Evolutionary conservation across 2,888 invertebrate species (phyloP).

Genomic region (Acronicta alni): DNA sequence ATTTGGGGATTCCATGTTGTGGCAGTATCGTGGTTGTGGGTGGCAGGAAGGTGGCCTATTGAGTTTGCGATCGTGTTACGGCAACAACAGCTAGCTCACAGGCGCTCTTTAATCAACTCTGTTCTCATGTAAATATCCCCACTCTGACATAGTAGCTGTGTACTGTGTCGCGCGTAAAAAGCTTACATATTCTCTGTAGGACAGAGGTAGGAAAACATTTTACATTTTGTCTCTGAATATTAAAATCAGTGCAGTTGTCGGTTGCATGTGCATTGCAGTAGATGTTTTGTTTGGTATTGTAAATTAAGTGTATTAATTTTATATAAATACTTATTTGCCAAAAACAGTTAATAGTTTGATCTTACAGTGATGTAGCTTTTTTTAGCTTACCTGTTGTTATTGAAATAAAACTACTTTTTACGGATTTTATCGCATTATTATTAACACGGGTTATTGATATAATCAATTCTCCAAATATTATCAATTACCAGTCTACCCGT

Average conservation of each 20-base stretch:
- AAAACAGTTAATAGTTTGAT: too few species aligned
- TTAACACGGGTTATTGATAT: too few species aligned
- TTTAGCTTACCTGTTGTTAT: too few species aligned
- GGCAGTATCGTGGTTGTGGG: constrained; percentile 33
- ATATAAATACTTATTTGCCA: too few species aligned
- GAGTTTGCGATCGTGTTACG: constrained; percentile 44
- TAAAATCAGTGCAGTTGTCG: constrained; percentile 2
- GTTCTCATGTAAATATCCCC: constrained; percentile 61
- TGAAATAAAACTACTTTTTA: too few species aligned
- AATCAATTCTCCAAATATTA: too few species aligned
- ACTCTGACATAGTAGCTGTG: constrained; percentile 2
- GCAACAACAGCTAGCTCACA: constrained; percentile 47
- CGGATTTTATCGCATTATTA: too few species aligned
- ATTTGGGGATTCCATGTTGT: constrained; percentile 30
- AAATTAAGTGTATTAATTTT: too few species aligned
- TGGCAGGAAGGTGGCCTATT: constrained; percentile 38
- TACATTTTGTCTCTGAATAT: constrained; percentile 15
- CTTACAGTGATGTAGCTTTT: too few species aligned
- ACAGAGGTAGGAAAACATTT: constrained; percentile 23
- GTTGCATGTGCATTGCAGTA: not conserved
- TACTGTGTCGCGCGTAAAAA: constrained; percentile 4
- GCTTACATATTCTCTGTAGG: not conserved
- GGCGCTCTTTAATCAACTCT: constrained; percentile 60
- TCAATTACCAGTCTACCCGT: too few species aligned
- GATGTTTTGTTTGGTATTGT: not conserved